phyloP scores from a whole-genome alignment of 1,140 invertebrate species.

The Macrotrachela quadricornifera region DNA sequence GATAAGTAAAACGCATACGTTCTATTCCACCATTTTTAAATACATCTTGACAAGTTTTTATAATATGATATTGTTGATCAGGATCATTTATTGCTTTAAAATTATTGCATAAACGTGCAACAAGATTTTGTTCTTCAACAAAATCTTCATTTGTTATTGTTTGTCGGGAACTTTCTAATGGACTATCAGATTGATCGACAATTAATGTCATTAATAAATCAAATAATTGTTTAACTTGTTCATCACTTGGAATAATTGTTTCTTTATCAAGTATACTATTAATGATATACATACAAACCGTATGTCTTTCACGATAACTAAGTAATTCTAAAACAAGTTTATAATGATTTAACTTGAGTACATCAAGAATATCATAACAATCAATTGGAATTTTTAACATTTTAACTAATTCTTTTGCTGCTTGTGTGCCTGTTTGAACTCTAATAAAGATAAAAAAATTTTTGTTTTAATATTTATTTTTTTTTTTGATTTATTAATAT shows the following conservation, averaged over 20 bases:
- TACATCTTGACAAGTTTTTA: slow-evolving; percentile 55
- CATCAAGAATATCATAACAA: slow-evolving; percentile 53
- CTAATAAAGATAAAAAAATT: slow-evolving; percentile 2
- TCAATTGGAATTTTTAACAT: slow-evolving; percentile 81
- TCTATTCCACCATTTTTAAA: slow-evolving; percentile 63
- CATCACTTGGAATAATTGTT: slow-evolving; percentile 61
- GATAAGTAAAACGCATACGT: slow-evolving; percentile 68
- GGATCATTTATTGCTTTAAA: slow-evolving; percentile 45
- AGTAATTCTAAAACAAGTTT: slow-evolving; percentile 61
- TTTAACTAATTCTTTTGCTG: slow-evolving; percentile 71
- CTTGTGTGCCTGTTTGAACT: slow-evolving; percentile 46
- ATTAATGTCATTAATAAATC: slow-evolving; percentile 55
- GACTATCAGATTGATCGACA: slow-evolving; percentile 46
- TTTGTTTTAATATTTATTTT: not conserved
- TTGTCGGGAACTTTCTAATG: slow-evolving; percentile 34
- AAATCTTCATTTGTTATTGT: slow-evolving; percentile 75
- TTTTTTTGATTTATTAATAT: not conserved
- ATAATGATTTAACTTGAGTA: slow-evolving; percentile 45
- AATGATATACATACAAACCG: slow-evolving; percentile 63
- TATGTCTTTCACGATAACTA: slow-evolving; percentile 65
- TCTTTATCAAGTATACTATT: slow-evolving; percentile 68
- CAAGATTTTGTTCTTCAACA: slow-evolving; percentile 75
- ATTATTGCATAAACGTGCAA: slow-evolving; percentile 71
- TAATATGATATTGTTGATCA: slow-evolving; percentile 59
- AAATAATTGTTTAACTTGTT: slow-evolving; percentile 36